A percentile compares a stretch with the other conserved stretches of the same genome.
Conservation (phyloP, 2,113 vertebrate genomes). For the Mormyrus iriodes region DNA sequence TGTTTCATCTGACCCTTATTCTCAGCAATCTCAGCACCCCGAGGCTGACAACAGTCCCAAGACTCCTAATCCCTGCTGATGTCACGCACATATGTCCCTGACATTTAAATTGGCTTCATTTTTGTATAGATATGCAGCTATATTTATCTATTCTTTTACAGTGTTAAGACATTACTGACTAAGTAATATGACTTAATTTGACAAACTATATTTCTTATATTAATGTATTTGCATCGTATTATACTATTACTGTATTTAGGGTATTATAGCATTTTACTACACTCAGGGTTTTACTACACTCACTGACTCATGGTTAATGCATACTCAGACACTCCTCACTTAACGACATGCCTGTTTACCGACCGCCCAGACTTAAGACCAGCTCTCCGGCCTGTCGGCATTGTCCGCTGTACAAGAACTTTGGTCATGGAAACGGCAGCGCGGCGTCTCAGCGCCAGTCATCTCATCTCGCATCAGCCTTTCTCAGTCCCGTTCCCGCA, state of each 20-base stretch:
- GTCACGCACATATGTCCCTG: not conserved
- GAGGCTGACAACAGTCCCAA: not conserved
- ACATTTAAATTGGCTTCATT: not conserved
- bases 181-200: not conserved
- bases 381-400: no score
- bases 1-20: not conserved
- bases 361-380: no score
- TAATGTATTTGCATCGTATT: no score
- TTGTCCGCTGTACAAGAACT: no score
- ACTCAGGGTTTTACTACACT: not conserved
- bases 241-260: not conserved
- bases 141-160: not conserved
- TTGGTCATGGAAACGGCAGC: no score
- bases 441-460: no score
- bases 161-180: not conserved
- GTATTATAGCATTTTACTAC: not conserved
- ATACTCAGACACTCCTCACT: no score
- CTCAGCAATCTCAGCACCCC: not conserved
- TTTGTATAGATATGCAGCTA: not conserved
- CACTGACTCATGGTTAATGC: not conserved
- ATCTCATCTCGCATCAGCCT: no score
- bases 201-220: no score
- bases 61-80: not conserved
- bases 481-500: no score
- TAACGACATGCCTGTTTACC: no score